Evolutionary conservation across 2,113 vertebrate genomes (phyloP).

Genomic region (Xenopus borealis): DNA sequence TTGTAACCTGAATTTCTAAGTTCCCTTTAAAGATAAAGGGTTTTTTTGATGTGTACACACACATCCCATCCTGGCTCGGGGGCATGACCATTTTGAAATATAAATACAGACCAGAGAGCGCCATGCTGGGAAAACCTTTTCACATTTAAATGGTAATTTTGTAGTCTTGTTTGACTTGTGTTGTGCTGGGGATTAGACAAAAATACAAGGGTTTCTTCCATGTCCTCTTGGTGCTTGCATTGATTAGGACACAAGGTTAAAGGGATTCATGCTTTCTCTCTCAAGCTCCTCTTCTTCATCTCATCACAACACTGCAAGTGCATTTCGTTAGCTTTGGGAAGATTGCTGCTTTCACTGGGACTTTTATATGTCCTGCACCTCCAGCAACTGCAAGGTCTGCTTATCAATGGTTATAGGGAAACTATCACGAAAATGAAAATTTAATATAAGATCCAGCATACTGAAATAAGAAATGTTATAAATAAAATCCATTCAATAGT

Average conservation of each 20-base stretch:
- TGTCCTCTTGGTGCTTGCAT: neutral
- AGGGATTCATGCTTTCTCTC: neutral
- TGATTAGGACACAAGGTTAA: neutral
- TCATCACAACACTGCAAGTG: too few relatives aligned
- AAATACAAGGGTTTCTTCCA: conserved; percentile 4
- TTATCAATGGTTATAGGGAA: too few relatives aligned
- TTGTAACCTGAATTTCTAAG: neutral
- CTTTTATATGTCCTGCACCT: too few relatives aligned
- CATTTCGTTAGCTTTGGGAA: too few relatives aligned
- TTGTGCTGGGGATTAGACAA: conserved; percentile 20
- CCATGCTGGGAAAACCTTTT: conserved; percentile 4
- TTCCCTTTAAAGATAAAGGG: neutral
- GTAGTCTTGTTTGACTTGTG: conserved; percentile 5
- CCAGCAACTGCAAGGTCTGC: too few relatives aligned
- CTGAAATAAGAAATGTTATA: too few relatives aligned
- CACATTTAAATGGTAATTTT: conserved; percentile 22
- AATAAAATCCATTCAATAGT: too few relatives aligned
- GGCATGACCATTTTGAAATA: conserved; percentile 5
- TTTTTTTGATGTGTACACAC: conserved; percentile 20
- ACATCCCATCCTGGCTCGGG: conserved; percentile 9
- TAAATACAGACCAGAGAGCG: neutral
- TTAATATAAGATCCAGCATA: too few relatives aligned
- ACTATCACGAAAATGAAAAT: too few relatives aligned
- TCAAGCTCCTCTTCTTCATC: too few relatives aligned
- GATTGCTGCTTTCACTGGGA: too few relatives aligned